These are phyloP conservation scores for Rhamnusium bicolor DNA, from an alignment of 2,888 invertebrate species.

Conservation along the genomic window DNA sequence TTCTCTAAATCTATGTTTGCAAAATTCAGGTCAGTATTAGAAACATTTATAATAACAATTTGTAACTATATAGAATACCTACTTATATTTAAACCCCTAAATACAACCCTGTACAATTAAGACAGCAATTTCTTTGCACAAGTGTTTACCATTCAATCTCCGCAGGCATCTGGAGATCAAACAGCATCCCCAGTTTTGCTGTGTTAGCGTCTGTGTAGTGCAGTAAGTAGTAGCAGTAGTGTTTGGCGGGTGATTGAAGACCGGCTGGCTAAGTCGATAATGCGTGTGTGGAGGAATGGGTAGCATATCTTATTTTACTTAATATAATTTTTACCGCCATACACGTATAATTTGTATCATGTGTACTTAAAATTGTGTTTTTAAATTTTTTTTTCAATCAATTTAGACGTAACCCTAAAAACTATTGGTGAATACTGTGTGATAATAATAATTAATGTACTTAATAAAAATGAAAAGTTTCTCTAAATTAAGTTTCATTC, in stretches of 20 bases:
- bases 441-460: conserved; percentile 14
- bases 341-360: conserved; percentile 29
- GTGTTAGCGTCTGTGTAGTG: conserved; percentile 45
- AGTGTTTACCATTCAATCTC: conserved; percentile 24
- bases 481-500: conserved; percentile 5
- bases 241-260: conserved; percentile 47
- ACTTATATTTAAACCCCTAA: conserved; percentile 1
- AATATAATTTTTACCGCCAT: background rate
- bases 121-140: conserved; percentile 31
- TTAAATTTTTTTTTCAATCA: background rate
- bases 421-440: conserved; percentile 16
- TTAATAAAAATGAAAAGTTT: conserved; percentile 18
- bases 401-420: background rate
- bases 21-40: too few species aligned
- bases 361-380: conserved; percentile 16
- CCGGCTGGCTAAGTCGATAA: conserved; percentile 52
- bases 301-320: conserved; percentile 24
- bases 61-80: too few species aligned
- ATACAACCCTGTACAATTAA: conserved; percentile 17
- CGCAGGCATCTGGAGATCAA: conserved; percentile 57
- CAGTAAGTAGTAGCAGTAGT: conserved; percentile 40
- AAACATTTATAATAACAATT: too few species aligned
- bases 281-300: conserved; percentile 49
- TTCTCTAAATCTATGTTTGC: too few species aligned
- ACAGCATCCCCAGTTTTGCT: conserved; percentile 46